Evolutionary conservation across 2,888 invertebrate genomes (phyloP).

Genomic region (Ennomos quercinarius): DNA sequence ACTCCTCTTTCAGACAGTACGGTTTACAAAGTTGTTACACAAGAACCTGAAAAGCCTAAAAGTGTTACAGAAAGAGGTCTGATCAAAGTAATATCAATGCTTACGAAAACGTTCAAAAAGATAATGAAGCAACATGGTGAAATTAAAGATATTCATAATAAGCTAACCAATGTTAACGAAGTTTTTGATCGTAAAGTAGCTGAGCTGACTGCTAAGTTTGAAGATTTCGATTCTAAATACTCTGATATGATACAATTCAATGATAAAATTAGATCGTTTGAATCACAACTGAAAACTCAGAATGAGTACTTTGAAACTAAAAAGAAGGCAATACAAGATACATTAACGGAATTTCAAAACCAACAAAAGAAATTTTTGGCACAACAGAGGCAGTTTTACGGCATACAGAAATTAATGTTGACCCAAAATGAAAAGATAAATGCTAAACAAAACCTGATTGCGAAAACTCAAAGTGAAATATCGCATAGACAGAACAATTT

Average conservation of each 20-base stretch:
- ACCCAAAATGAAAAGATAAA: conserved; percentile 76
- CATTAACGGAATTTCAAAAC: conserved; percentile 66
- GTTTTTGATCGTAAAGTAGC: conserved; percentile 59
- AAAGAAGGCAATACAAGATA: conserved; percentile 62
- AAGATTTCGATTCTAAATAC: conserved; percentile 70
- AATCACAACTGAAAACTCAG: conserved; percentile 53
- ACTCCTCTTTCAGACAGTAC: conserved; percentile 52
- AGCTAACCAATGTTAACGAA: conserved; percentile 56
- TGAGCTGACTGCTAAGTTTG: conserved; percentile 55
- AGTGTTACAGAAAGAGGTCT: conserved; percentile 68
- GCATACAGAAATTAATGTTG: conserved; percentile 70
- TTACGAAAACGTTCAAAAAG: conserved; percentile 75
- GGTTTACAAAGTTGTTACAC: conserved; percentile 59
- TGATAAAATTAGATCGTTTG: conserved; percentile 58
- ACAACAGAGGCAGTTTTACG: conserved; percentile 74
- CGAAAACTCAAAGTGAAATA: conserved; percentile 73
- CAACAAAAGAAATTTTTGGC: conserved; percentile 72
- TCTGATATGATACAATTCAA: conserved; percentile 55
- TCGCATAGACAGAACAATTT: conserved; percentile 74
- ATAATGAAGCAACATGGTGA: conserved; percentile 72
- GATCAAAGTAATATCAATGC: conserved; percentile 69
- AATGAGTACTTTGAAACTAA: conserved; percentile 57
- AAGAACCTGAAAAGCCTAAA: conserved; percentile 52
- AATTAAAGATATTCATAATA: conserved; percentile 65
- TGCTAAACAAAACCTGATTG: conserved; percentile 66